Conservation (phyloP, 1,140 invertebrate genomes). For the Drosophila erecta region DNA sequence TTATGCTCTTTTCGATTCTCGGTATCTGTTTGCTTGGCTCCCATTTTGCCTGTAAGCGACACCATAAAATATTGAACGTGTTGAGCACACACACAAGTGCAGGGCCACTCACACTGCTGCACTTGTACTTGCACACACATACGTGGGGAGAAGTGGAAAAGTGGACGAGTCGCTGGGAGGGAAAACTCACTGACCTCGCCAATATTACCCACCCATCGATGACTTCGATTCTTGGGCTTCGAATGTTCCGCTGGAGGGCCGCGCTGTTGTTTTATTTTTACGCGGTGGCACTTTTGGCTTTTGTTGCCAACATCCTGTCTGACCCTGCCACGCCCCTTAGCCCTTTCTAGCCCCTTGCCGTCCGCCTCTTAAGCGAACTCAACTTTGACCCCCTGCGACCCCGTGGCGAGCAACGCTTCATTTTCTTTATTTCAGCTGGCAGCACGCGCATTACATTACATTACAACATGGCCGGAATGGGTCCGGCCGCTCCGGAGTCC, state of each 20-base stretch:
- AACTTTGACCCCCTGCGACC: conserved; percentile 4
- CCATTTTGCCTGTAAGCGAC: conserved; percentile 70
- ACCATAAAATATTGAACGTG: conserved; percentile 80
- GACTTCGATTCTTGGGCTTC: conserved; percentile 14
- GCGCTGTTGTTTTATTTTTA: conserved; percentile 49
- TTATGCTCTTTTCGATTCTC: conserved; percentile 37
- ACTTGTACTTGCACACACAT: conserved; percentile 13
- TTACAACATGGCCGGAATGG: conserved; percentile 58
- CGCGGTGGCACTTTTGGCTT: conserved; percentile 56
- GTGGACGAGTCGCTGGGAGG: neutral
- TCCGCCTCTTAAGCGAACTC: neutral
- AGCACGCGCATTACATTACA: conserved; percentile 78
- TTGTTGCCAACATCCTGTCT: conserved; percentile 52
- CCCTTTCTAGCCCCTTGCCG: neutral
- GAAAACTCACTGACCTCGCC: conserved; percentile 56
- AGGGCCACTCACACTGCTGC: conserved; percentile 31
- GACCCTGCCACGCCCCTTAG: neutral
- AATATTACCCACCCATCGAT: conserved; percentile 43
- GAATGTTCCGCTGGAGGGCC: conserved; percentile 5
- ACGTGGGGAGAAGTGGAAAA: neutral
- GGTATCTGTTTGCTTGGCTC: conserved; percentile 42
- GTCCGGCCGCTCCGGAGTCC: conserved; percentile 42
- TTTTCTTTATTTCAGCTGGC: conserved; percentile 66
- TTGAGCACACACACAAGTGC: conserved; percentile 42
- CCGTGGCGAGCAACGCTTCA: conserved; percentile 52